These are phyloP conservation scores for Eristalinus aeneus DNA, from an alignment of 2,888 invertebrate species.

Conservation along the genomic window DNA sequence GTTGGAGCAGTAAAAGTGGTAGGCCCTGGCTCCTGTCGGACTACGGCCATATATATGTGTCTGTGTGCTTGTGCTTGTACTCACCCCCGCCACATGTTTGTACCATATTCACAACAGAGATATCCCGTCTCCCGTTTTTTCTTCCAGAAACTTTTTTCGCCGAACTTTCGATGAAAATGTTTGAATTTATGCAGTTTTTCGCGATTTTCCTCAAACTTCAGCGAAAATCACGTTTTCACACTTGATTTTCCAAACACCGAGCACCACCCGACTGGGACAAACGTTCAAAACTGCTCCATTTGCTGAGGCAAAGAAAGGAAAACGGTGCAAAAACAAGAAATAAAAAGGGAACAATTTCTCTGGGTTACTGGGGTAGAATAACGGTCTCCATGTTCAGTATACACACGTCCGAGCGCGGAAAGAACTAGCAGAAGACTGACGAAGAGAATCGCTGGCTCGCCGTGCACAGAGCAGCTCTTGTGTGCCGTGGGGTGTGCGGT, in stretches of 20 bases:
- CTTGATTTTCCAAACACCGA: background rate
- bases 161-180: background rate
- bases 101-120: slow-evolving; percentile 76
- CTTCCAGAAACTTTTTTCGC: background rate
- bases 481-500: background rate
- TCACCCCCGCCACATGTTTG: slow-evolving; percentile 76
- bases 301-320: background rate
- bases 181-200: background rate
- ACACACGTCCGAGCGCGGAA: slow-evolving; percentile 40
- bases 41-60: background rate
- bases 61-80: background rate
- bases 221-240: background rate
- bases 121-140: slow-evolving; percentile 8
- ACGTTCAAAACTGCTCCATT: slow-evolving; percentile 16
- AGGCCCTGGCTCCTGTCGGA: background rate
- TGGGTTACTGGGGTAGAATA: slow-evolving; percentile 8
- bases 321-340: background rate
- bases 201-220: background rate
- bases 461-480: background rate
- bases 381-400: slow-evolving; percentile 4
- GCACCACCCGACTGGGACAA: background rate
- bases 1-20: slow-evolving; percentile 52
- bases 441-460: slow-evolving; percentile 13
- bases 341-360: background rate
- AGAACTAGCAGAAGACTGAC: slow-evolving; percentile 46